Evolutionary conservation across 2,888 invertebrate species (phyloP).

Genomic region (Pachydiplax longipennis): DNA sequence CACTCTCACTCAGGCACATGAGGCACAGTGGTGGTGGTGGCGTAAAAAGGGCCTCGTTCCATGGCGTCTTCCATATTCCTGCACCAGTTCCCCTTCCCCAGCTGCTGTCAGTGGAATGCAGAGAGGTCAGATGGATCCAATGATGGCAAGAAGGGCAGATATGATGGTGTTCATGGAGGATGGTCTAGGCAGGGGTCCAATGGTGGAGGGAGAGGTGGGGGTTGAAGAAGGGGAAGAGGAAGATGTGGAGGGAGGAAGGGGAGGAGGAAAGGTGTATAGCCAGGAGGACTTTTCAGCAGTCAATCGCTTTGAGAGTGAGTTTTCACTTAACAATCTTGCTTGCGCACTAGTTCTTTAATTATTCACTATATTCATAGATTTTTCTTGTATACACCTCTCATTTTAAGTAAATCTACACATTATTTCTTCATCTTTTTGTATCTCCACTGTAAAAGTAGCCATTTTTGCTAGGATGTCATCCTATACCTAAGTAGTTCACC

Average conservation of each 20-base stretch:
- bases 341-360: no score
- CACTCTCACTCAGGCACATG: conserved; percentile 81
- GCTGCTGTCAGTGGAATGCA: background rate
- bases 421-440: no score
- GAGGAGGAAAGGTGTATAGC: conserved; percentile 67
- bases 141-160: conserved; percentile 64
- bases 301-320: conserved; percentile 85
- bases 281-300: conserved; percentile 84
- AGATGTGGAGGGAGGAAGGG: conserved; percentile 17
- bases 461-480: no score
- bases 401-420: no score
- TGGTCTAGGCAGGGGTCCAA: conserved; percentile 6
- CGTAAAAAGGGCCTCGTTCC: conserved; percentile 46
- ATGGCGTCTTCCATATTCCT: background rate
- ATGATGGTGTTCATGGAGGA: conserved; percentile 57
- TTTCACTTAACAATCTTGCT: background rate
- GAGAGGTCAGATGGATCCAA: conserved; percentile 61
- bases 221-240: conserved; percentile 22
- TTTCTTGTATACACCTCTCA: no score
- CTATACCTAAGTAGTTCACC: no score
- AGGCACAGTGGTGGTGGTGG: conserved; percentile 49
- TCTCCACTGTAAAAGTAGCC: no score
- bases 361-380: no score
- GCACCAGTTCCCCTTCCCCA: conserved; percentile 11
- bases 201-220: background rate